Conservation (phyloP, 2,797 vertebrate species). For the Silurus aristotelis region DNA sequence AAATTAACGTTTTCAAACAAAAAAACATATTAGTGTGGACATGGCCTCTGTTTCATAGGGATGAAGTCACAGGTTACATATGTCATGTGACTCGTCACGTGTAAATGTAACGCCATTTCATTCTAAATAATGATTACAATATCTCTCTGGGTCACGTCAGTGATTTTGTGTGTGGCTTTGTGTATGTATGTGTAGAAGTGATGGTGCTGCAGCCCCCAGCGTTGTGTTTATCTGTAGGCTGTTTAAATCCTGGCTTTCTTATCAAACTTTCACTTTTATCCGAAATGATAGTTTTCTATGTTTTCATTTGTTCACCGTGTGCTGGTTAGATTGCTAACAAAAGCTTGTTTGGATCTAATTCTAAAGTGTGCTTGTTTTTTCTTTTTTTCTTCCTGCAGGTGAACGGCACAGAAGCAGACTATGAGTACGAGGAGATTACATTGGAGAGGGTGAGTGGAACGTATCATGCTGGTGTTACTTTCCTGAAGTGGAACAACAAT, state of each 20-base stretch:
- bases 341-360: neutral
- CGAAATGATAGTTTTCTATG: neutral
- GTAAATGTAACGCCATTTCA: too few relatives aligned
- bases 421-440: slow-evolving; percentile 97
- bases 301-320: neutral
- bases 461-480: neutral
- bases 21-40: too few relatives aligned
- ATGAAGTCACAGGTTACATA: too few relatives aligned
- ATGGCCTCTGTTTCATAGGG: too few relatives aligned
- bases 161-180: too few relatives aligned
- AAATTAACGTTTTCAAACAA: too few relatives aligned
- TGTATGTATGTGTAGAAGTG: too few relatives aligned
- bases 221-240: neutral
- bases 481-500: neutral
- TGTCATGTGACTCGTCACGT: too few relatives aligned
- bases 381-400: slow-evolving; percentile 71
- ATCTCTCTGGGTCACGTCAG: too few relatives aligned
- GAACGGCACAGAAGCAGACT: slow-evolving; percentile 93
- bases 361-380: too few relatives aligned
- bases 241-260: neutral
- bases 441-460: slow-evolving; percentile 86
- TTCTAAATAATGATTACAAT: too few relatives aligned
- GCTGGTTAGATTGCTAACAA: neutral
- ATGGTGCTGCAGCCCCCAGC: too few relatives aligned
- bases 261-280: neutral